Evolutionary conservation across 2,113 vertebrate species (phyloP).

Genomic region (Pandion haliaetus): DNA sequence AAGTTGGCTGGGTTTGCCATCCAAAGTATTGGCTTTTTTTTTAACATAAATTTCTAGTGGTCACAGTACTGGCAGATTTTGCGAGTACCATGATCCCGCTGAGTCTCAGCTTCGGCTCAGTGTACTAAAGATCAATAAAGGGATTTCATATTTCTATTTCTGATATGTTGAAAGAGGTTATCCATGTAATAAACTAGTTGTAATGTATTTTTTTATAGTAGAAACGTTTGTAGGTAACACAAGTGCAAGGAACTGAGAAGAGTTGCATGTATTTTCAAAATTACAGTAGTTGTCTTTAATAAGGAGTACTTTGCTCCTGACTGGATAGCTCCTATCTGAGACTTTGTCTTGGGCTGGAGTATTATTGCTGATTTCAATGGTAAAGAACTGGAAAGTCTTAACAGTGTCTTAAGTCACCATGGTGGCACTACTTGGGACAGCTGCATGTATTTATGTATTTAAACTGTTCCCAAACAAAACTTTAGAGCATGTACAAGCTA

Average conservation of each 20-base stretch:
- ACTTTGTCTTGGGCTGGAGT: slow-evolving; percentile 35
- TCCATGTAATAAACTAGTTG: not conserved
- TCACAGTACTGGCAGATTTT: not conserved
- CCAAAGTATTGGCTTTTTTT: not conserved
- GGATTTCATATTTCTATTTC: not conserved
- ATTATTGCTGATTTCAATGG: slow-evolving; percentile 4
- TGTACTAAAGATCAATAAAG: not conserved
- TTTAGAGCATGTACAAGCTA: not conserved
- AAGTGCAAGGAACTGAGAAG: not conserved
- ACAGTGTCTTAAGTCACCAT: not conserved
- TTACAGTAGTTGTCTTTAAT: not conserved
- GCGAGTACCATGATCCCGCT: not conserved
- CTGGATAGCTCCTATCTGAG: not conserved
- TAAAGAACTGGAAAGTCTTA: slow-evolving; percentile 17
- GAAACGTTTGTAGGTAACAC: not conserved
- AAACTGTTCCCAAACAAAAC: slow-evolving; percentile 24
- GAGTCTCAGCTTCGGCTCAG: not conserved
- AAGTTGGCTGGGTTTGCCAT: not conserved
- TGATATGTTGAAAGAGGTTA: not conserved
- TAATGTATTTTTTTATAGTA: not conserved
- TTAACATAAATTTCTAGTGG: not conserved
- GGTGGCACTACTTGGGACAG: slow-evolving; percentile 10
- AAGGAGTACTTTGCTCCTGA: not conserved
- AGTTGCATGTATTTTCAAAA: not conserved
- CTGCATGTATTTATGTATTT: not conserved